Base-by-base conservation (phyloP, 2,888 invertebrate species). In the Eremobia ochroleuca region DNA sequence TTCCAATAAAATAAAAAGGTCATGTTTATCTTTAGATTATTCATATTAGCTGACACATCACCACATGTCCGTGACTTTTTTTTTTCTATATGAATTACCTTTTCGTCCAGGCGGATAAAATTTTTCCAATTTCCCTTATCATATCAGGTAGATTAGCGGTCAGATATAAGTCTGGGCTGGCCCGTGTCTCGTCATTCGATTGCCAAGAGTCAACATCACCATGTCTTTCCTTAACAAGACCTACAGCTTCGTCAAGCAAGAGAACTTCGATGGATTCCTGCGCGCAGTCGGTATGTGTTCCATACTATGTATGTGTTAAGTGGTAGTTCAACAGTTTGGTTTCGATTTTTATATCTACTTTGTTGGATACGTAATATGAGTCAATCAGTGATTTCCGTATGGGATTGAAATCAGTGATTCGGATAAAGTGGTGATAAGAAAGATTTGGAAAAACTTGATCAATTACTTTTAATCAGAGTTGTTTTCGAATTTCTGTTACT, bases 221-320 rank as follows among this genome's bases (percentile, higher is more conserved):
- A 79, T 79, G 78, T 82, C 78, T 65, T 79, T 13, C 82, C 49
- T 79, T 1, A 77, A 82, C 77, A 79, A 65, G 28, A 79, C 18
- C 65, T 79, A 82, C 28, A 82, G 6, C 18, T 83, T 85, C 13
- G 88, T 86, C 6, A 91, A 81, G 66, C 85, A 90, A 43, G 93
- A 92, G 65, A 93, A 93, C 72, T 92, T 89, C 46, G 91, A 91
- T n/a, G 89, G 61, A 25, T 92, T 92, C 75, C 84, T 92, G 15
- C 89, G 86, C 61, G 77, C 88, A 76, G 81, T 87, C 34, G 90
- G 93, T 92, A 83, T 83, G 90, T 84, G 21, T 55, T 9, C 28
- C 37, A 25, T 49, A 9, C 0, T 11, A 5, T 13, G 31, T 11
- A 5, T 13, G 31, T 61, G 9, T 25, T 34, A 13, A 0, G 49